These are phyloP conservation scores for Globicephala melas DNA, from an alignment of 2,113 vertebrate species.

Conservation along the genomic window DNA sequence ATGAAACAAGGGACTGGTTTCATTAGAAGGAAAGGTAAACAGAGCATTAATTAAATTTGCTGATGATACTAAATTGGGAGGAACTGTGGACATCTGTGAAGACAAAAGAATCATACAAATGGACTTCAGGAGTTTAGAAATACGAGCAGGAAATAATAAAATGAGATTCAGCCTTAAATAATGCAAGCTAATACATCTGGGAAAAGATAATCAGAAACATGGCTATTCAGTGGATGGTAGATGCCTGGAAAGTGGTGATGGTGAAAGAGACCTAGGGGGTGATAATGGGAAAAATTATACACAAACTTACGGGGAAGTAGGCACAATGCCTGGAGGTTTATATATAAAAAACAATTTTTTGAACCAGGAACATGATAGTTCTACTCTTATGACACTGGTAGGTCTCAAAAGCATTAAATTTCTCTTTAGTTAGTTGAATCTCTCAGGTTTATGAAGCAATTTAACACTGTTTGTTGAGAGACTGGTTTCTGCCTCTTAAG, in stretches of 20 bases:
- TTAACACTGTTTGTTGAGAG: not conserved
- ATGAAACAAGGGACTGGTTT: conserved; percentile 75
- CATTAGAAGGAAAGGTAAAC: conserved; percentile 76
- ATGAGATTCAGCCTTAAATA: conserved; percentile 74
- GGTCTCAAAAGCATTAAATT: conserved; percentile 37
- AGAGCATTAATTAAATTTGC: conserved; percentile 74
- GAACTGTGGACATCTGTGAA: conserved; percentile 73
- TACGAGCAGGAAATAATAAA: conserved; percentile 76
- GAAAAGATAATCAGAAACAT: conserved; percentile 70
- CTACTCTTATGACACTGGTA: not conserved
- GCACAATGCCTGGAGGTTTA: not conserved
- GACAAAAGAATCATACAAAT: conserved; percentile 73
- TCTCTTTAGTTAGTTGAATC: not conserved
- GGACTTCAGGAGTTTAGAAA: conserved; percentile 73
- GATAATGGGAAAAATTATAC: conserved; percentile 57
- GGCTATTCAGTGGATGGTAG: conserved; percentile 29
- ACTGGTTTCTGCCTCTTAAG: not conserved
- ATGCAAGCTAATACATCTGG: conserved; percentile 70
- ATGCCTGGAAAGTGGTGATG: conserved; percentile 55
- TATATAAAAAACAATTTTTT: not conserved
- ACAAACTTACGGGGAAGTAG: conserved; percentile 32
- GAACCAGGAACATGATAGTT: conserved; percentile 21
- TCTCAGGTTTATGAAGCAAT: not conserved
- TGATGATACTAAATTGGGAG: conserved; percentile 74
- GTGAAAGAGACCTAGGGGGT: conserved; percentile 55